A percentile compares a stretch with the other conserved stretches of the same genome.
These are phyloP conservation scores for Otolemur crassicaudatus DNA, from an alignment of 2,797 vertebrate genomes.

Conservation along the genomic window DNA sequence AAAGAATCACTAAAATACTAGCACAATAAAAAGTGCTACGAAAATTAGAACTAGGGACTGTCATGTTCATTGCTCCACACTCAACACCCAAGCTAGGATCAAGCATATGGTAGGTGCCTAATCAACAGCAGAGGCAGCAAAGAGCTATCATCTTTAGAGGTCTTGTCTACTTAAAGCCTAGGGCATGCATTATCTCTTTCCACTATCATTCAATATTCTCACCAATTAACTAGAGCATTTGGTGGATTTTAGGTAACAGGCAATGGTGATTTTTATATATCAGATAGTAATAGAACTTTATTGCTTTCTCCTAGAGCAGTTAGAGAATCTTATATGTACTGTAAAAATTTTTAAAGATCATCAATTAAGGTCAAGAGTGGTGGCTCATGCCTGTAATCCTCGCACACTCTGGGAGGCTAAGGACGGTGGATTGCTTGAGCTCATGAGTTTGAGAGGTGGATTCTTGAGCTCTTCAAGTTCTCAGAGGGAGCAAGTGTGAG, in stretches of 20 bases:
- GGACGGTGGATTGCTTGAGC: too few species aligned
- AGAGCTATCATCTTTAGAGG: background rate
- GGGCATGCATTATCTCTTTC: background rate
- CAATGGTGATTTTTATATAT: background rate
- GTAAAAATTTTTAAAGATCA: too few species aligned
- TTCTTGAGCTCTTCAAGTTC: too few species aligned
- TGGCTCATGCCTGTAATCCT: too few species aligned
- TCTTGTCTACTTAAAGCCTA: background rate
- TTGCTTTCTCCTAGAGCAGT: background rate
- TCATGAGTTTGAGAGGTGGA: too few species aligned
- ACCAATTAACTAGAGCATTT: background rate
- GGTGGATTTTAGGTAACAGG: background rate
- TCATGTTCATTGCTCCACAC: background rate
- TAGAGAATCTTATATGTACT: too few species aligned
- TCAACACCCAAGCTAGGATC: background rate
- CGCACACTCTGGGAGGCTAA: too few species aligned
- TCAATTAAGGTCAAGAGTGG: too few species aligned
- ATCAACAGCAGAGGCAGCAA: background rate
- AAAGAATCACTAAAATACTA: background rate
- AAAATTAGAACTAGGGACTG: background rate
- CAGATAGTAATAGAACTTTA: background rate
- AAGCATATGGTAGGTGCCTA: background rate
- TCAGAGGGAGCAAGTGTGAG: too few species aligned
- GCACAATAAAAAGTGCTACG: background rate
- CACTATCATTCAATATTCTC: background rate